Base-by-base conservation (phyloP, 1,140 invertebrate genomes). In the Portunus trituberculatus region DNA sequence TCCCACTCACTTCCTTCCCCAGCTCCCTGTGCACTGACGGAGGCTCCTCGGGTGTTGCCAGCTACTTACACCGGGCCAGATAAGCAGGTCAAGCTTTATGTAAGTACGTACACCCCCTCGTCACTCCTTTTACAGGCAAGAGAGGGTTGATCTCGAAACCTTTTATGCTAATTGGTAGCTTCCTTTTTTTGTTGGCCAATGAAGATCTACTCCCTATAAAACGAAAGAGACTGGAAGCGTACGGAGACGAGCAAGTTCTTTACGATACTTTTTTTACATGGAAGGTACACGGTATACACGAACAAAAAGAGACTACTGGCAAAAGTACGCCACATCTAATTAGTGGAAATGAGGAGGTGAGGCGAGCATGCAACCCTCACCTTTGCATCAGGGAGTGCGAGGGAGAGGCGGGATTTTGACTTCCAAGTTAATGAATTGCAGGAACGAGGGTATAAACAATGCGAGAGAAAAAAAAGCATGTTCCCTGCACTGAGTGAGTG, bases 111-210 rank as follows among this genome's bases (percentile, higher is more conserved):
- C 86, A 31, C 16, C 86, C 59, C 29, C 93, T 76, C 52, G 86
- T 76, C 86, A 67, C 31, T 89, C 52, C 93, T 31, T 82, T 82
- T 94, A 94, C 32, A 29, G 52, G 7, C 86, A 90, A 28, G n/a
- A n/a, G 59, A 76, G 87, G 39, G 39, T 32, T 45, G 52, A 52
- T 94, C 48, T 52, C 84, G 84, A 59, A n/a, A 28, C 84, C 86
- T 46, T 90, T 52, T 94, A 94, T 94, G 87, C 87, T 94, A 94
- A 94, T 90, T 90, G 87, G 67, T 31, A 48, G 31, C 20, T 45
- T 20, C 3, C 3, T 29, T 6, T 45, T 89, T 94, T 94, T 94
- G 0, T 10, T 10, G 52, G 86, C 25, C 84, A 25, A 20, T 76
- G 93, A 76, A 76, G 88, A 94, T 90, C 87, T 59, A 8, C 39